Conservation (phyloP, 2,888 invertebrate genomes). For the Stenodema calcarata region DNA sequence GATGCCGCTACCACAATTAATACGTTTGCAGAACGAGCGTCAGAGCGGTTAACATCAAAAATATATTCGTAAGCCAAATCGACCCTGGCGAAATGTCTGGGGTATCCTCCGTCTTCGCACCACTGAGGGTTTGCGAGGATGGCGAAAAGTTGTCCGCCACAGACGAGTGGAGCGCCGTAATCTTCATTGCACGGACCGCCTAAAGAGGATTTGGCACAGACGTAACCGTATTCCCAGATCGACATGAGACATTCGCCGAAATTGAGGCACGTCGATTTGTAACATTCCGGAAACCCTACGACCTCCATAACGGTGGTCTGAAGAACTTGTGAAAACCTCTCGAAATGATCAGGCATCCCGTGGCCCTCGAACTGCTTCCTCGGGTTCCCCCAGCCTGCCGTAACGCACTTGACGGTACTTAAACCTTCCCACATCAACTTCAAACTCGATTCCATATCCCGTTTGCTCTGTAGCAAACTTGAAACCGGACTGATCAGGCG, state of each 20-base stretch:
- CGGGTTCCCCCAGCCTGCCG: constrained; percentile 29
- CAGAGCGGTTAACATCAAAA: not conserved
- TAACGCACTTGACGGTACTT: not conserved
- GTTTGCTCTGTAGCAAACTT: not conserved
- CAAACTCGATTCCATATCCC: not conserved
- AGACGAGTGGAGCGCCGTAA: constrained; percentile 26
- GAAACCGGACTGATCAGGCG: not conserved
- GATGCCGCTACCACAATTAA: not conserved
- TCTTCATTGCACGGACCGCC: constrained; percentile 34
- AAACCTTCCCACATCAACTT: not conserved
- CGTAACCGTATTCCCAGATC: constrained; percentile 20
- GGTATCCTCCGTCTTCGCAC: constrained; percentile 1
- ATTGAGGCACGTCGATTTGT: not conserved
- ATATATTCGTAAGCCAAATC: constrained; percentile 7
- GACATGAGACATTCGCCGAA: constrained; percentile 32
- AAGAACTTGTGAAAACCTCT: not conserved
- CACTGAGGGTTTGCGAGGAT: not conserved
- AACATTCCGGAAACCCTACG: not conserved
- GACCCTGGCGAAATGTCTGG: constrained; percentile 3
- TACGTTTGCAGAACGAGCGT: not conserved
- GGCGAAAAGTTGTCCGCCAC: not conserved
- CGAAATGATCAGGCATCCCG: constrained; percentile 33
- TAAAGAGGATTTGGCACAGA: not conserved
- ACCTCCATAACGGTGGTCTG: not conserved
- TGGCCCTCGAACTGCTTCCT: constrained; percentile 35